phyloP scores from a whole-genome alignment of 2,888 invertebrate genomes.

The Oeneis ivallda region DNA sequence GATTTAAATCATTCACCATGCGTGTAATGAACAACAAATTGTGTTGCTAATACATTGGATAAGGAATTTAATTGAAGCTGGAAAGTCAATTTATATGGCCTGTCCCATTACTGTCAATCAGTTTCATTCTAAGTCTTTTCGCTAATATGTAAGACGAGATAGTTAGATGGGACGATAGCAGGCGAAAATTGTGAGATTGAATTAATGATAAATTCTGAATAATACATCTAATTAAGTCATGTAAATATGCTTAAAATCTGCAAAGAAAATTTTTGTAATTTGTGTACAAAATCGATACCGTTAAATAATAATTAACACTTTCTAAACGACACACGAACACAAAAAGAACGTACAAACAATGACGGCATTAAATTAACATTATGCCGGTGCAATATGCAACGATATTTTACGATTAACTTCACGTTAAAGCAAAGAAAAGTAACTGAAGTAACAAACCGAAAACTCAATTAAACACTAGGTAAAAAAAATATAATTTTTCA shows the following conservation, averaged over 20 bases:
- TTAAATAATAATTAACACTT: no score
- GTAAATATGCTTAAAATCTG: background rate
- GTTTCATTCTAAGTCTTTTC: constrained; percentile 27
- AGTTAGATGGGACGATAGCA: constrained; percentile 8
- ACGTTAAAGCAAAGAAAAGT: background rate
- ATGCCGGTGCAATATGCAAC: no score
- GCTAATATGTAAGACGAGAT: constrained; percentile 15
- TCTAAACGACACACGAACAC: no score
- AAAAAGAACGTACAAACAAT: no score
- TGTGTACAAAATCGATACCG: no score
- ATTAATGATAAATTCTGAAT: background rate
- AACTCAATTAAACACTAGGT: no score
- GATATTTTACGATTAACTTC: background rate
- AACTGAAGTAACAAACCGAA: no score
- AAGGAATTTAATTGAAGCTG: constrained; percentile 39
- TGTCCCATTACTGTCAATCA: constrained; percentile 39
- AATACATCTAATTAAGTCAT: background rate
- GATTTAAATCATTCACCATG: constrained; percentile 51
- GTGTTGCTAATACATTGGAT: constrained; percentile 39
- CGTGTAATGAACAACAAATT: constrained; percentile 49
- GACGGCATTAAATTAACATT: no score
- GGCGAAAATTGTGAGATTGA: background rate
- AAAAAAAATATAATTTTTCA: no score
- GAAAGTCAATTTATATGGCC: constrained; percentile 31
- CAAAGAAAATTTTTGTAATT: background rate